These are phyloP conservation scores for Oxyscelio sp. DNA, from an alignment of 2,888 invertebrate genomes.

Conservation along the genomic window DNA sequence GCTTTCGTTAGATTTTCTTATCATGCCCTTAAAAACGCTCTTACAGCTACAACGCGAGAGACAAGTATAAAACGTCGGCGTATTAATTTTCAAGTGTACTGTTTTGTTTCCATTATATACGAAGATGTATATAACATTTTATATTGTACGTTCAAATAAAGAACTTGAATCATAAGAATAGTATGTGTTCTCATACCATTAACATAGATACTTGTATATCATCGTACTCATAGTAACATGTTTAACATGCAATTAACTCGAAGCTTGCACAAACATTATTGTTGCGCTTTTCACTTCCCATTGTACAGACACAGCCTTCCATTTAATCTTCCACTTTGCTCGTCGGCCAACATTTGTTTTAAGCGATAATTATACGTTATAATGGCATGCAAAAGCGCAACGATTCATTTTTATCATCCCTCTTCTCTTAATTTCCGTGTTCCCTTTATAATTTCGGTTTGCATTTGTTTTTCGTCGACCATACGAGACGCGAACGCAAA, in stretches of 20 bases:
- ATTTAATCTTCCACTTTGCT: constrained; percentile 65
- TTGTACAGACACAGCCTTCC: constrained; percentile 85
- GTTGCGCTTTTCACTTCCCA: constrained; percentile 88
- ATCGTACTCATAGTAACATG: constrained; percentile 87
- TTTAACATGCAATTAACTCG: constrained; percentile 88
- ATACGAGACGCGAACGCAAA: constrained; percentile 36
- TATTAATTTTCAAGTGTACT: constrained; percentile 81
- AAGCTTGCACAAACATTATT: constrained; percentile 88
- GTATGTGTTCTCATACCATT: constrained; percentile 85
- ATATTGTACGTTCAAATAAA: constrained; percentile 85
- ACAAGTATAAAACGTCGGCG: constrained; percentile 63
- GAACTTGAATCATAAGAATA: constrained; percentile 83
- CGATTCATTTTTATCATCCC: constrained; percentile 47
- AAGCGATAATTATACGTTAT: constrained; percentile 59
- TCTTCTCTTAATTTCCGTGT: constrained; percentile 1
- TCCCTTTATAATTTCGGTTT: not conserved
- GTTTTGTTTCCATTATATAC: constrained; percentile 85
- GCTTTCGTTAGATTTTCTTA: constrained; percentile 4
- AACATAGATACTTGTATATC: constrained; percentile 84
- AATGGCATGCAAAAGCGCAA: constrained; percentile 65
- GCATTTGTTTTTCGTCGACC: constrained; percentile 8
- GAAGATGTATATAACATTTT: constrained; percentile 86
- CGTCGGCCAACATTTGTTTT: constrained; percentile 57
- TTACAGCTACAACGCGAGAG: constrained; percentile 36
- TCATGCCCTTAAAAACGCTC: constrained; percentile 17